Conservation (phyloP, 2,888 invertebrate species). For the Argyresthia albistria region DNA sequence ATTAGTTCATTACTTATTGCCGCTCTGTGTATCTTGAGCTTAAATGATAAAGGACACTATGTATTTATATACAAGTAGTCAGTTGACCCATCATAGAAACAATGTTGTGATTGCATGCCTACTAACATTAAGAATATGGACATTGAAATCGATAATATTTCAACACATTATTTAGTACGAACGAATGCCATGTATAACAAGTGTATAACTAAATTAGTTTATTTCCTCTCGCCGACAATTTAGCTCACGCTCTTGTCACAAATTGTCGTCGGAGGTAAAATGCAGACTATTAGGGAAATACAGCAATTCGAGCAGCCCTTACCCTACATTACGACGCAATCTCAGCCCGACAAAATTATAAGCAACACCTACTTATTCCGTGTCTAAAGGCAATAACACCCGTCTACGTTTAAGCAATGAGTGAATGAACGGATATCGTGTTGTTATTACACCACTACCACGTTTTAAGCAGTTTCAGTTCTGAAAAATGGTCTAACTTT, state of each 20-base stretch:
- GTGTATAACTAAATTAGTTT: conserved; percentile 68
- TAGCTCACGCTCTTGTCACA: conserved; percentile 67
- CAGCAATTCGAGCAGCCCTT: conserved; percentile 67
- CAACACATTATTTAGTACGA: conserved; percentile 16
- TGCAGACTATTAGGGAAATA: conserved; percentile 72
- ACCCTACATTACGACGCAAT: conserved; percentile 67
- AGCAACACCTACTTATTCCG: conserved; percentile 65
- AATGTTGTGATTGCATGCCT: too few relatives aligned
- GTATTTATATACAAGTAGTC: too few relatives aligned
- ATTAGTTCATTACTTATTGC: too few relatives aligned
- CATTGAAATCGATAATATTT: too few relatives aligned
- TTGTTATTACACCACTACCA: conserved; percentile 11
- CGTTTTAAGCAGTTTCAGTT: conserved; percentile 17
- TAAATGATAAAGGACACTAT: too few relatives aligned
- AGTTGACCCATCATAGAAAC: too few relatives aligned
- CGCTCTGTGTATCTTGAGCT: too few relatives aligned
- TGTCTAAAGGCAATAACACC: conserved; percentile 55
- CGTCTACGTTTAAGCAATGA: conserved; percentile 19
- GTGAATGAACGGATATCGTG: conserved; percentile 26
- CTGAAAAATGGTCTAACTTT: not conserved
- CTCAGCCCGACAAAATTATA: conserved; percentile 65
- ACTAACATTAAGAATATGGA: too few relatives aligned
- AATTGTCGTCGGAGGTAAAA: conserved; percentile 69
- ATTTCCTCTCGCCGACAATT: conserved; percentile 69
- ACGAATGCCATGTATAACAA: conserved; percentile 57